Evolutionary conservation across 2,797 vertebrate species (phyloP).

Genomic region (Mallotus villosus): DNA sequence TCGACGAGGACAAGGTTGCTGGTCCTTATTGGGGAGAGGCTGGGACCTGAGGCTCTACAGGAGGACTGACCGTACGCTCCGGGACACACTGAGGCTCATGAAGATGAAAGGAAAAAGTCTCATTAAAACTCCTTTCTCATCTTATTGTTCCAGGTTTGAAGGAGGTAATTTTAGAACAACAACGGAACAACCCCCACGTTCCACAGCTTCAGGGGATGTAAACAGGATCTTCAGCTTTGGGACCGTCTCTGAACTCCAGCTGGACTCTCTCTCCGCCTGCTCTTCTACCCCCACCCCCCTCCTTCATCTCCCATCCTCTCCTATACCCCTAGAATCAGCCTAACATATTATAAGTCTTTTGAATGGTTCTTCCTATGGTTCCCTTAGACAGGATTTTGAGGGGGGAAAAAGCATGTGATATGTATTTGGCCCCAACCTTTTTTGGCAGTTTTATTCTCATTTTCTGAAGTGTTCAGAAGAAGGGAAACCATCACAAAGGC

Average conservation of each 20-base stretch:
- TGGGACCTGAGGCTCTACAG: too few relatives aligned
- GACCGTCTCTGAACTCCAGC: conserved; percentile 51
- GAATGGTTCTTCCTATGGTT: background rate
- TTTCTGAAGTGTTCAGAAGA: background rate
- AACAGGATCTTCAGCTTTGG: conserved; percentile 61
- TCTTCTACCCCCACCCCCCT: conserved; percentile 26
- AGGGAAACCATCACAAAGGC: background rate
- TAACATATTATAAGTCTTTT: background rate
- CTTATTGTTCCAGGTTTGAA: conserved; percentile 44
- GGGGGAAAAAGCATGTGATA: background rate
- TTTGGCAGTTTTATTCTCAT: background rate
- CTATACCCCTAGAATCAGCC: background rate
- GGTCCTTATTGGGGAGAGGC: too few relatives aligned
- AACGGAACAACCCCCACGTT: conserved; percentile 30
- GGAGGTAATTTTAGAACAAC: conserved; percentile 44
- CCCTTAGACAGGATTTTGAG: background rate
- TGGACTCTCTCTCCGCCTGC: conserved; percentile 5
- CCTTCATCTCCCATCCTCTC: background rate
- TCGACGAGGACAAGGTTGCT: too few relatives aligned
- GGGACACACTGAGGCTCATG: conserved; percentile 28
- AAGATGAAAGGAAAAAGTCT: conserved; percentile 20
- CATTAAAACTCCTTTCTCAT: conserved; percentile 29
- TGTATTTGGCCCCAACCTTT: background rate
- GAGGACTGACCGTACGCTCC: background rate
- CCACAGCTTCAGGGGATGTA: conserved; percentile 35